Evolutionary conservation across 2,797 vertebrate species (phyloP).

Genomic region (Chanos chanos): DNA sequence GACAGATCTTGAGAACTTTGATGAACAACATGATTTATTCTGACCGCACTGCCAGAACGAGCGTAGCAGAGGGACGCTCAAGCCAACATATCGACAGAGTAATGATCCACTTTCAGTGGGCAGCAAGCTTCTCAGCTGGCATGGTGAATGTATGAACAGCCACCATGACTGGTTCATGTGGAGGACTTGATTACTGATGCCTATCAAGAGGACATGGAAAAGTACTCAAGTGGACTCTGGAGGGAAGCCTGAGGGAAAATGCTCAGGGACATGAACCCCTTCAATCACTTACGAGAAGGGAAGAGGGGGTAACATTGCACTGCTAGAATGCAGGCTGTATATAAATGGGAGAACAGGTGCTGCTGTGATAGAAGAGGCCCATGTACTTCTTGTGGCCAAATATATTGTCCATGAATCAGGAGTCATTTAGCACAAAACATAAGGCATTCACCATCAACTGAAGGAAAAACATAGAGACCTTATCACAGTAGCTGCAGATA

Average conservation of each 20-base stretch:
- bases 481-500: too few species aligned
- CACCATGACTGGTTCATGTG: slow-evolving; percentile 5
- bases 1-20: not conserved
- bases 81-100: slow-evolving; percentile 13
- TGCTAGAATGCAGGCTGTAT: too few species aligned
- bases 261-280: slow-evolving; percentile 5
- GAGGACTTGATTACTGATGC: slow-evolving; percentile 20
- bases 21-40: slow-evolving; percentile 14
- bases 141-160: slow-evolving; percentile 20
- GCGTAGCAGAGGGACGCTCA: not conserved
- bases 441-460: too few species aligned
- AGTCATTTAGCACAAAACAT: too few species aligned
- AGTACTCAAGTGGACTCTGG: slow-evolving; percentile 26
- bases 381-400: too few species aligned
- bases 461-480: too few species aligned
- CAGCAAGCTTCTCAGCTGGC: slow-evolving; percentile 4
- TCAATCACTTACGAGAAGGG: too few species aligned
- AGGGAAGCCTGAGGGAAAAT: slow-evolving; percentile 17
- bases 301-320: not conserved
- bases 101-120: slow-evolving; percentile 8
- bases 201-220: slow-evolving; percentile 21
- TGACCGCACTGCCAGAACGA: not conserved
- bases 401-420: too few species aligned
- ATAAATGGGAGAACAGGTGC: too few species aligned
- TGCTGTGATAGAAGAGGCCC: too few species aligned